Evolutionary conservation across 2,113 vertebrate genomes (phyloP), one percentile per base, ranked within the genome.

Genomic region (Melierax canorus): DNA sequence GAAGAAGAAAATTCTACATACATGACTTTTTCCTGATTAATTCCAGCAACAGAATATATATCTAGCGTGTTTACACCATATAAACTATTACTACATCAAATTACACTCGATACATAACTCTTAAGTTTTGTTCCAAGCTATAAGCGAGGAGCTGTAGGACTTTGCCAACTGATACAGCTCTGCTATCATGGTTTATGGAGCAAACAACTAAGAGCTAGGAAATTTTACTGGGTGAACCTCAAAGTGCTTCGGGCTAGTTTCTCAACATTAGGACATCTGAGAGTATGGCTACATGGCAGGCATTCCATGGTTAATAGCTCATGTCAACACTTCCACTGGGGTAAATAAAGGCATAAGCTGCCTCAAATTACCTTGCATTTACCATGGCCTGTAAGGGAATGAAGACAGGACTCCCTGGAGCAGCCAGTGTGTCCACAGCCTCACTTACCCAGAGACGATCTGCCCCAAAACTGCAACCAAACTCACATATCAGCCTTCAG

Each of bases 271-370:
- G 74, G 69, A 83, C 71, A 92, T 69, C 67, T 62, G 59, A 95
- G 48, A 90, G 53, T 58, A 83, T 15, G 50, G 88, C 79, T 92
- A 73, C 45, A 26, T 59, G 75, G 79, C 48, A 86, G 67, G 63
- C 75, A 93, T 90, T 92, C 91, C 72, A 74, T 2, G 2, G 55
- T 32, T 32, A 88, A 92, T 18, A 84, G 72, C 63, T 92, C 12
- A 0, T 62, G 55, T 91, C 94, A 92, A 18, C 91, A 45, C 79
- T 92, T 88, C 79, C 60, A 34, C 32, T 53, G 72, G 38, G 63
- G 50, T 92, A 91, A 94, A 94, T 39, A 94, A 86, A 95, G 79
- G 75, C 68, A 88, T 76, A 88, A 95, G 4, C 36, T 88, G 82
- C 86, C 43, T 73, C 82, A 80, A 46, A 73, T 76, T 86, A 77